phyloP scores from a whole-genome alignment of 2,888 invertebrate genomes.

The Therioaphis trifolii region DNA sequence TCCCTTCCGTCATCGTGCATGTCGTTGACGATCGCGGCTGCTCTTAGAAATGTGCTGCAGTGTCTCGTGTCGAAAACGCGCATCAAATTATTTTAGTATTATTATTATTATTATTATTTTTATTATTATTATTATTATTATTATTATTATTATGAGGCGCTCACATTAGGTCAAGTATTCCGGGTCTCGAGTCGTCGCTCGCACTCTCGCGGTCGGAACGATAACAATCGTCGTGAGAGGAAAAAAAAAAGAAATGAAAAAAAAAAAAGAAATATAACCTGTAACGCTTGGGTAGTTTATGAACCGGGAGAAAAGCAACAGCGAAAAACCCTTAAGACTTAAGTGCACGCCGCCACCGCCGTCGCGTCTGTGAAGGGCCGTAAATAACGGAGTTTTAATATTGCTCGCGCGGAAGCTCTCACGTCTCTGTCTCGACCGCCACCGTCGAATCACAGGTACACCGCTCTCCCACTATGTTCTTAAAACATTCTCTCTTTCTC shows the following conservation, averaged over 20 bases:
- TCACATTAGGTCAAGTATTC: background rate
- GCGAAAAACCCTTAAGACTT: constrained; percentile 60
- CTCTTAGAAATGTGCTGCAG: too few species aligned
- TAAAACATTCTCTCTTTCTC: too few species aligned
- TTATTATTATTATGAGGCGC: background rate
- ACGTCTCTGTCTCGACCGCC: constrained; percentile 14
- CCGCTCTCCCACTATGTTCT: background rate
- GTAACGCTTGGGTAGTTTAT: constrained; percentile 46
- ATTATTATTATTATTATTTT: too few species aligned
- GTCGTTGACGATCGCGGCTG: too few species aligned
- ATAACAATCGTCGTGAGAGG: constrained; percentile 38
- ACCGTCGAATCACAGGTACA: constrained; percentile 29
- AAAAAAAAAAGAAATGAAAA: constrained; percentile 16
- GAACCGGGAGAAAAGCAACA: constrained; percentile 54
- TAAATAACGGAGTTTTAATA: constrained; percentile 59
- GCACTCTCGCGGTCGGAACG: background rate
- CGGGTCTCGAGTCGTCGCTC: background rate
- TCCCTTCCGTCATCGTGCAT: too few species aligned
- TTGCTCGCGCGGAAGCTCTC: constrained; percentile 35
- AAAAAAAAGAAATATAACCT: background rate
- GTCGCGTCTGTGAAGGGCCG: constrained; percentile 28
- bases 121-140: background rate
- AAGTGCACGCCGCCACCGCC: constrained; percentile 36
- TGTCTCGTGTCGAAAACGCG: background rate
- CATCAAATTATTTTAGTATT: background rate